These are phyloP conservation scores for Phenganax marumi DNA, from an alignment of 92 coral and sea anemone genomes.

Conservation along the genomic window DNA sequence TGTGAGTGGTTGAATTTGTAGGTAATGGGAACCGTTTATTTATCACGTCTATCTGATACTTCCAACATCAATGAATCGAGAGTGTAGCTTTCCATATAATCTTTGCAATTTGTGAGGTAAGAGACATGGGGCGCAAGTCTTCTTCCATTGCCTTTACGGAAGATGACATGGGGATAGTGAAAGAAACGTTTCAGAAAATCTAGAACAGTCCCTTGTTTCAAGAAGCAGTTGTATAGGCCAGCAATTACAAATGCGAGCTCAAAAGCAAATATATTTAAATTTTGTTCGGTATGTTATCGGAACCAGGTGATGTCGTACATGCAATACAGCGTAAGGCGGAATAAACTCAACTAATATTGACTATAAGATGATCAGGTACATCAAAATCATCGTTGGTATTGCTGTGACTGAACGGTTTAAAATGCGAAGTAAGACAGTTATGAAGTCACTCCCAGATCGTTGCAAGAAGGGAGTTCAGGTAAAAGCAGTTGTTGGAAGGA, in stretches of 20 bases:
- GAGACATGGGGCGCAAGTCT: too few relatives aligned
- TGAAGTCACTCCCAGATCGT: neutral
- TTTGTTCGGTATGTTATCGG: constrained; percentile 32
- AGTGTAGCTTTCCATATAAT: too few relatives aligned
- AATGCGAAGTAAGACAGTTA: constrained; percentile 32
- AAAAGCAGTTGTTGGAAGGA: neutral
- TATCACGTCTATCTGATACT: too few relatives aligned
- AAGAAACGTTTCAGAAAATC: constrained; percentile 2
- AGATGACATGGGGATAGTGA: constrained; percentile 8
- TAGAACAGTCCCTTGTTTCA: constrained; percentile 18
- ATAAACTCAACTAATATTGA: constrained; percentile 8
- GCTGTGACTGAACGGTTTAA: constrained; percentile 23
- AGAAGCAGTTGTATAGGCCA: constrained; percentile 10
- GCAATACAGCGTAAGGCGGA: constrained; percentile 25
- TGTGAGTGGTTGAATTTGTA: too few relatives aligned
- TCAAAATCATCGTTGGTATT: constrained; percentile 2
- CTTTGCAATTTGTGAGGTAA: too few relatives aligned
- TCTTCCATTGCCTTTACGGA: constrained; percentile 9
- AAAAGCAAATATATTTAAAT: neutral
- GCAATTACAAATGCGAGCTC: constrained; percentile 14
- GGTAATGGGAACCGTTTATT: too few relatives aligned
- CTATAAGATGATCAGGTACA: constrained; percentile 24
- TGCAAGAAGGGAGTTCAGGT: neutral
- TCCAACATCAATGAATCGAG: too few relatives aligned
- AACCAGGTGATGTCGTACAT: constrained; percentile 26